Evolutionary conservation across 2,888 invertebrate genomes (phyloP), one percentile per base, ranked within the genome.

Genomic region (Eristalinus aeneus): DNA sequence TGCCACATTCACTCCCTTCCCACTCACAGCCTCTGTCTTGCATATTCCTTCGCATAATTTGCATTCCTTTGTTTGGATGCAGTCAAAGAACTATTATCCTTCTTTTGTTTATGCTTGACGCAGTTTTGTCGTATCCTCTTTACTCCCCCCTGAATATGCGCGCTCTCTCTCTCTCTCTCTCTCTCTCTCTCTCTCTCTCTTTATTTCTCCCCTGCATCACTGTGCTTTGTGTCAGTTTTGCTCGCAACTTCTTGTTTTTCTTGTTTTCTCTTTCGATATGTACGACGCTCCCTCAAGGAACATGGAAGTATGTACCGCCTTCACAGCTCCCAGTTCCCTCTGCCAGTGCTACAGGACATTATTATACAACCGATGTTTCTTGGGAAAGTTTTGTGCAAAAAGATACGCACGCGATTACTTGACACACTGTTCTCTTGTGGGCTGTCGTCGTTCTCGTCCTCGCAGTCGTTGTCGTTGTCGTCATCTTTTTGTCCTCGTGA

Each of bases 221-320:
- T 0, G 2, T 23, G 23, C 23, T 12, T 16, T 67, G 10, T 65
- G 31, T 63, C 53, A 68, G 54, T 60, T 10, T 11, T n/a, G 39
- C 61, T 73, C 54, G 34, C 27, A 27, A n/a, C 16, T 69, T 73
- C 64, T 68, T 64, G 20, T 83, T 32, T 16, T 34, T 65, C 46
- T 39, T 56, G 39, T 11, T 61, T 22, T 22, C 11, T 58, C 10
- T 60, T n/a, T 60, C 31, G 27, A 31, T 60, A n/a, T 54, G 46
- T 46, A 46, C 16, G 76, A 27, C 27, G 5, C 61, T 76, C 71
- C 60, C 64, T 36, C 2, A 71, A 67, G 81, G 65, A 81, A 67
- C 65, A 67, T 54, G 31, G 16, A 61, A 39, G 34, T 53, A 75
- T 65, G 31, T 27, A 4, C 11, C 12, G 22, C 27, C 34, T 3